phyloP scores from a whole-genome alignment of 2,888 invertebrate species.

The Oscheius sp. region DNA sequence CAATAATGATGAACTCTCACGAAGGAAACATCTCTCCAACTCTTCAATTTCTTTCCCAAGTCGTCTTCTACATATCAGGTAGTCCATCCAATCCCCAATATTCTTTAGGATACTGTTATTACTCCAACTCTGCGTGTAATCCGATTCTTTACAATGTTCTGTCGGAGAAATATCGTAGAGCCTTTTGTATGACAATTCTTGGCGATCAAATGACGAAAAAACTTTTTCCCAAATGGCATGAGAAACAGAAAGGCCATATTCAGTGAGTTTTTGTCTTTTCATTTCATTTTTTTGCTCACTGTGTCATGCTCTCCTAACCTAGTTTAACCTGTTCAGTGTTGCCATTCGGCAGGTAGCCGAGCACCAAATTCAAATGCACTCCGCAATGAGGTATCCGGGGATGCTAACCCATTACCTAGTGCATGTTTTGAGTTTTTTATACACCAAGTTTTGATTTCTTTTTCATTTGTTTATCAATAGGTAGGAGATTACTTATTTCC shows the following conservation, averaged over 20 bases:
- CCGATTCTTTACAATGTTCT: conserved; percentile 78
- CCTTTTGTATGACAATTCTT: conserved; percentile 72
- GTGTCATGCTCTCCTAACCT: background rate
- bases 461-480: background rate
- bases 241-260: conserved; percentile 13
- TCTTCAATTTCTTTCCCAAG: conserved; percentile 43
- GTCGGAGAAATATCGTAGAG: conserved; percentile 76
- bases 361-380: conserved; percentile 5
- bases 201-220: conserved; percentile 42
- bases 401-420: background rate
- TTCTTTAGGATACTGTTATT: conserved; percentile 63
- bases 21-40: conserved; percentile 38
- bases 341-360: conserved; percentile 10
- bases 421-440: background rate
- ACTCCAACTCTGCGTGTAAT: conserved; percentile 76
- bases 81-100: background rate
- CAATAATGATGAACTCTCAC: conserved; percentile 72
- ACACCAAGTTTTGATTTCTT: background rate
- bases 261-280: background rate
- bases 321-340: conserved; percentile 1
- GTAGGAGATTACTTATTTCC: background rate
- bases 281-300: background rate
- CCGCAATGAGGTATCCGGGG: conserved; percentile 4
- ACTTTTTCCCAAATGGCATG: conserved; percentile 31
- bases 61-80: conserved; percentile 59